A percentile compares a stretch with the other conserved stretches of the same genome.
These are phyloP conservation scores for Ectropis grisescens DNA, from an alignment of 1,140 invertebrate genomes.

Conservation along the genomic window DNA sequence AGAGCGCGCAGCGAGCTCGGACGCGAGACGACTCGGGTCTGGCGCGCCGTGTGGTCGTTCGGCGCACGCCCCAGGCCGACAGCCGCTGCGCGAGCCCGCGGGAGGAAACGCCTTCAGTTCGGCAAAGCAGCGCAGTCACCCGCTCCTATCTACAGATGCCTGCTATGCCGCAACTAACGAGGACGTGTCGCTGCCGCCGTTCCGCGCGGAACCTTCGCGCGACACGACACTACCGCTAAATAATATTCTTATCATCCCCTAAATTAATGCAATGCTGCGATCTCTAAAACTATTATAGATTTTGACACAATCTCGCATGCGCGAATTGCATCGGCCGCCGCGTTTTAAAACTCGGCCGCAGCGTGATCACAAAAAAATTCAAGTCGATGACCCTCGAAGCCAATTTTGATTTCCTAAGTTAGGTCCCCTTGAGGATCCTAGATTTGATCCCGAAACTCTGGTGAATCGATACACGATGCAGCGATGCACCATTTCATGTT, in stretches of 20 bases:
- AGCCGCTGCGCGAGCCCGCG: constrained; percentile 33
- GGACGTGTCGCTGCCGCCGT: constrained; percentile 21
- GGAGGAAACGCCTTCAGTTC: constrained; percentile 50
- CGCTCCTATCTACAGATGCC: constrained; percentile 43
- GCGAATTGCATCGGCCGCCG: constrained; percentile 64
- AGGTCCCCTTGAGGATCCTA: no score
- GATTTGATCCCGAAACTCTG: constrained; percentile 35
- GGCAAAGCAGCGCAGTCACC: constrained; percentile 2
- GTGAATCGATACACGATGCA: constrained; percentile 67
- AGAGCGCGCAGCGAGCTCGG: no score
- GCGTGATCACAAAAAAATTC: constrained; percentile 56
- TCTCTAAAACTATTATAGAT: constrained; percentile 64
- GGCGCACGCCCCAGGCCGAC: constrained; percentile 51
- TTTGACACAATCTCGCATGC: constrained; percentile 70
- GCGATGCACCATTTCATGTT: constrained; percentile 70
- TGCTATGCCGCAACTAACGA: constrained; percentile 31
- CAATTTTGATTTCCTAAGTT: constrained; percentile 29
- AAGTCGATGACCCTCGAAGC: constrained; percentile 48
- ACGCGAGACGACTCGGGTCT: constrained; percentile 16
- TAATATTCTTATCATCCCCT: no score
- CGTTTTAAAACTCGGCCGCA: constrained; percentile 62
- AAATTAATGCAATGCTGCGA: constrained; percentile 42
- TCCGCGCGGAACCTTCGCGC: no score
- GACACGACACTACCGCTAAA: no score
- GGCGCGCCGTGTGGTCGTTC: constrained; percentile 48